A percentile compares a stretch with the other conserved stretches of the same genome.
Evolutionary conservation across 2,888 invertebrate genomes (phyloP).

Genomic region (Taenaris catops): DNA sequence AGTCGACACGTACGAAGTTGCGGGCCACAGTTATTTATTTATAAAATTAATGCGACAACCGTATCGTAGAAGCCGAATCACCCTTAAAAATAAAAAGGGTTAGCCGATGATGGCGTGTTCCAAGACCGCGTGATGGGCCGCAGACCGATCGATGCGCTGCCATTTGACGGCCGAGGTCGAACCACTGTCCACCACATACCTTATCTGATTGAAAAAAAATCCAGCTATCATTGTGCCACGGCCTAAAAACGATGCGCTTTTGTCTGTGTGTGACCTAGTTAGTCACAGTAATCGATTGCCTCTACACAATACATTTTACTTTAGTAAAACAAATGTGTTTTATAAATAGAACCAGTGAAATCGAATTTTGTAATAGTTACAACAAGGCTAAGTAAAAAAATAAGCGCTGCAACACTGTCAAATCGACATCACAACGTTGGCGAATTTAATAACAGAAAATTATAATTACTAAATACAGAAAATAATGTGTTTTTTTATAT

Average conservation of each 20-base stretch:
- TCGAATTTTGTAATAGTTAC: too few species aligned
- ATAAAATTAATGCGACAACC: too few species aligned
- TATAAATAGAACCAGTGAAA: not conserved
- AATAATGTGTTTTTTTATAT: too few species aligned
- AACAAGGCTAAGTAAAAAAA: too few species aligned
- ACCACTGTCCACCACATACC: constrained; percentile 65
- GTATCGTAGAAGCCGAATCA: constrained; percentile 10
- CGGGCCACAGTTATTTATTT: too few species aligned
- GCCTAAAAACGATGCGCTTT: constrained; percentile 58
- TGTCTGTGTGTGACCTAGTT: constrained; percentile 64
- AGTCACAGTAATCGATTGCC: constrained; percentile 59
- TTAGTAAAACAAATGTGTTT: constrained; percentile 36
- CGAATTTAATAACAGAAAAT: too few species aligned
- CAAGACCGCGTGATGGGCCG: constrained; percentile 48
- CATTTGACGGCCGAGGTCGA: constrained; percentile 77
- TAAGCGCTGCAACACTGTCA: too few species aligned
- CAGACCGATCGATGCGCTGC: constrained; percentile 62
- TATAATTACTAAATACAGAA: too few species aligned
- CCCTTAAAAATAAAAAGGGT: constrained; percentile 28
- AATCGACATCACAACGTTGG: too few species aligned
- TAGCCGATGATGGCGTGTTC: constrained; percentile 42
- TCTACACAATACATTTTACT: constrained; percentile 41
- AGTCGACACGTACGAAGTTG: too few species aligned
- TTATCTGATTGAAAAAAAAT: constrained; percentile 72
- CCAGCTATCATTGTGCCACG: constrained; percentile 50